A percentile compares a stretch with the other conserved stretches of the same genome.
Evolutionary conservation across 37 sponge, comb jelly and placozoan species (phyloP).

Genomic region (Cladorhizidae sp.): DNA sequence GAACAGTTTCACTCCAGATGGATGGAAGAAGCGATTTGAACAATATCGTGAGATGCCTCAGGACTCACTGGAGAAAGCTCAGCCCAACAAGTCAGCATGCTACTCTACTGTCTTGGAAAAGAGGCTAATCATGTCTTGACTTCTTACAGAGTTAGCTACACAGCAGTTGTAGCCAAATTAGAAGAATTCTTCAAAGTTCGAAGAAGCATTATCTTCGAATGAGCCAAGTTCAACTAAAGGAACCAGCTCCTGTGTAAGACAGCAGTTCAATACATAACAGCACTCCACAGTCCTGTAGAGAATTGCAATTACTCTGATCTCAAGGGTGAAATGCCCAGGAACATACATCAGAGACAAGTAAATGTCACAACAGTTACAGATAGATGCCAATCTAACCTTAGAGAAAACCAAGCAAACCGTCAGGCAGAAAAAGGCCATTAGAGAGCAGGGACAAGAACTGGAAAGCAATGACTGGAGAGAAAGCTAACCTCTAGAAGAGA

Average conservation of each 20-base stretch:
- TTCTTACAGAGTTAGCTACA: constrained; percentile 6
- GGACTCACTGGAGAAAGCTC: constrained; percentile 10
- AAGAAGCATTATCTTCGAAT: constrained; percentile 26
- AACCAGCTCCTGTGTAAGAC: constrained; percentile 10
- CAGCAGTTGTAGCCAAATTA: constrained; percentile 14
- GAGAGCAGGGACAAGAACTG: too few species aligned
- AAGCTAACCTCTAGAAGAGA: too few species aligned
- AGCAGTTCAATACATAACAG: constrained; percentile 21
- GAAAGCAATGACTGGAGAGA: too few species aligned
- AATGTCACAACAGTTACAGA: too few species aligned
- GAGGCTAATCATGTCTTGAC: constrained; percentile 23
- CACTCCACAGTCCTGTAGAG: constrained; percentile 19
- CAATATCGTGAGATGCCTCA: constrained; percentile 3
- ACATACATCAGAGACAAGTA: too few species aligned
- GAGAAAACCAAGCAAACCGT: too few species aligned
- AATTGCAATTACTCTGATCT: constrained; percentile 8
- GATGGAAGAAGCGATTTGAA: constrained; percentile 19
- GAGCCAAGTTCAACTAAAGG: constrained; percentile 22
- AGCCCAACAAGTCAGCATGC: neutral
- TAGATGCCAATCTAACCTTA: too few species aligned
- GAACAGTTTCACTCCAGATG: too few species aligned
- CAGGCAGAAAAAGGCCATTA: too few species aligned
- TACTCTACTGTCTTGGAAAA: constrained; percentile 34
- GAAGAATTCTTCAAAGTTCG: constrained; percentile 26
- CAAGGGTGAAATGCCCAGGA: constrained; percentile 30